Conservation (phyloP, 2,888 invertebrate genomes). For the Lasioglossum morio region DNA sequence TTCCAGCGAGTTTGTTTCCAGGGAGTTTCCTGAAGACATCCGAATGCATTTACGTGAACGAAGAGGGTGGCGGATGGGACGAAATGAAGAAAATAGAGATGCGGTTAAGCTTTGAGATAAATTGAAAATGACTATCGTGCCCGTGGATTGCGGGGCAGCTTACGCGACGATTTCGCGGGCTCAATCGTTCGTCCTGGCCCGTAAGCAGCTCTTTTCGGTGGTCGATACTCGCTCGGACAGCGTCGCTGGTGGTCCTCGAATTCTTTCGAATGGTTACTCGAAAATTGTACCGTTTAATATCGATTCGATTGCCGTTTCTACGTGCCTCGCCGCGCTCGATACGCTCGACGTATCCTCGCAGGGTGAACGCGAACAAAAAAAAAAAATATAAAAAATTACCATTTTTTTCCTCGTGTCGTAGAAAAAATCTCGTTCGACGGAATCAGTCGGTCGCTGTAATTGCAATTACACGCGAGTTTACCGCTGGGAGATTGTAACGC, state of each 20-base stretch:
- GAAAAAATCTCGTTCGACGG: conserved; percentile 2
- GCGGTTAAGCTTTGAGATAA: conserved; percentile 10
- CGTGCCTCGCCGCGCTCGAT: background rate
- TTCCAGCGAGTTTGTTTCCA: conserved; percentile 5
- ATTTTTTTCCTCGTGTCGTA: background rate
- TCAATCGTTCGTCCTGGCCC: conserved; percentile 10
- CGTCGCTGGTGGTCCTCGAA: background rate
- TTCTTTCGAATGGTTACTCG: background rate
- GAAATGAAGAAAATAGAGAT: background rate
- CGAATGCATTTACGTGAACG: background rate
- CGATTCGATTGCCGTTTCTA: conserved; percentile 3
- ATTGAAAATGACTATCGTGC: background rate
- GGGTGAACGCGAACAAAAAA: background rate
- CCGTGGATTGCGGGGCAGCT: background rate
- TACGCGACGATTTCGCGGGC: conserved; percentile 1
- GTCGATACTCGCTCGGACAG: background rate
- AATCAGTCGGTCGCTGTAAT: background rate
- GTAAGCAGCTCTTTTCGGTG: conserved; percentile 1
- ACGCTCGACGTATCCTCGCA: background rate
- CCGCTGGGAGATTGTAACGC: background rate
- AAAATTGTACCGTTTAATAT: background rate
- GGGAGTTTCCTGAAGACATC: conserved; percentile 10
- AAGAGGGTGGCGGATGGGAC: background rate
- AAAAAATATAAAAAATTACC: background rate
- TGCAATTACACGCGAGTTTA: conserved; percentile 22